Evolutionary conservation across 2,888 invertebrate genomes (phyloP).

Genomic region (Bruchidius siliquastri): DNA sequence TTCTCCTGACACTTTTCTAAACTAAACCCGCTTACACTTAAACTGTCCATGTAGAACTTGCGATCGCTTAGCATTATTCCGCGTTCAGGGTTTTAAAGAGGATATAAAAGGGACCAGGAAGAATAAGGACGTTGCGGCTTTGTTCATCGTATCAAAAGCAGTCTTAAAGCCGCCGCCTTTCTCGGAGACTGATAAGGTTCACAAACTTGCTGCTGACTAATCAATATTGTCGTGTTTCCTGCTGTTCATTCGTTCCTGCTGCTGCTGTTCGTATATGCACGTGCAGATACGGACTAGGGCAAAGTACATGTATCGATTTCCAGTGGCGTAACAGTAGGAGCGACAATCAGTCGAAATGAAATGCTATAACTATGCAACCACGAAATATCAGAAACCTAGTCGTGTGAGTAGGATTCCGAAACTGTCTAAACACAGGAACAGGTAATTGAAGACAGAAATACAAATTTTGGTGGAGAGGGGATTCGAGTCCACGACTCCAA

Average conservation of each 20-base stretch:
- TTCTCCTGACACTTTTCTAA: slow-evolving; percentile 12
- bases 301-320: neutral
- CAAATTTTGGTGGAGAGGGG: too few species aligned
- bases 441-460: too few species aligned
- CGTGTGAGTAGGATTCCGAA: too few species aligned
- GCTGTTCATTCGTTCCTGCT: slow-evolving; percentile 14
- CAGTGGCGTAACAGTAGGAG: neutral
- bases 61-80: slow-evolving; percentile 13
- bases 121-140: slow-evolving; percentile 10
- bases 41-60: slow-evolving; percentile 32
- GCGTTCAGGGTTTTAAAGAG: neutral
- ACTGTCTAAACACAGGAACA: too few species aligned
- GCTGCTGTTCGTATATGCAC: slow-evolving; percentile 13
- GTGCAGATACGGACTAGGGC: slow-evolving; percentile 14
- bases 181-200: slow-evolving; percentile 6
- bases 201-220: slow-evolving; percentile 20
- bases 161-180: slow-evolving; percentile 11
- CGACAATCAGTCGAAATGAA: too few species aligned
- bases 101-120: slow-evolving; percentile 5
- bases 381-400: too few species aligned
- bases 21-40: slow-evolving; percentile 26
- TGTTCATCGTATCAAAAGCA: slow-evolving; percentile 7
- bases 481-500: too few species aligned
- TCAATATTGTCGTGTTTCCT: slow-evolving; percentile 21
- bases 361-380: too few species aligned